These are phyloP conservation scores for Saguinus imperator DNA, from an alignment of 2,113 vertebrate genomes.

Conservation along the genomic window DNA sequence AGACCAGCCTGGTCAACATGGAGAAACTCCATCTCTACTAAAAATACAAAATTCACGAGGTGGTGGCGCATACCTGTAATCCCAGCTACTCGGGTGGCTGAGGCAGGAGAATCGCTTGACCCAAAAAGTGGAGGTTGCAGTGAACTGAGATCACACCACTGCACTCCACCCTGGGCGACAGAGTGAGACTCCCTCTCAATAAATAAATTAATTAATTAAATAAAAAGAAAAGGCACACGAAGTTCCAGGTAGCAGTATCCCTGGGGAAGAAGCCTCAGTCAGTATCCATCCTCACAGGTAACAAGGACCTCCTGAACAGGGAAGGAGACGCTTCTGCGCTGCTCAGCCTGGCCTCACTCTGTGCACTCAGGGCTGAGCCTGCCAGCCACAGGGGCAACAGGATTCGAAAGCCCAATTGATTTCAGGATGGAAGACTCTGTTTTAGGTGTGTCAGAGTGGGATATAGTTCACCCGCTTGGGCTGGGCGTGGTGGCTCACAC, in stretches of 20 bases:
- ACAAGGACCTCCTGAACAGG: background rate
- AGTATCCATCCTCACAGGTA: background rate
- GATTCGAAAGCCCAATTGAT: constrained; percentile 10
- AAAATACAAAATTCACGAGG: too few species aligned
- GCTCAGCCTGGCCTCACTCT: constrained; percentile 16
- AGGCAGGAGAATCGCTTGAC: too few species aligned
- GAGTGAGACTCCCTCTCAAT: too few species aligned
- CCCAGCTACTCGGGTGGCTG: too few species aligned
- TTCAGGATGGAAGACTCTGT: background rate
- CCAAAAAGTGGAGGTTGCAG: too few species aligned
- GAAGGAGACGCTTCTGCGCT: constrained; percentile 32
- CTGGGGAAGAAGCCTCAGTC: background rate
- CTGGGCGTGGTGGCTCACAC: too few species aligned
- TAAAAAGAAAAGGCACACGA: background rate
- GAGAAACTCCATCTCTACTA: too few species aligned
- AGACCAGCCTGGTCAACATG: too few species aligned
- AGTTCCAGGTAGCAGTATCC: background rate
- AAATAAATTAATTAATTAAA: background rate
- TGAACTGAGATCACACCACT: too few species aligned
- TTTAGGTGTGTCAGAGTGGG: background rate
- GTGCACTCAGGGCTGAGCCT: background rate
- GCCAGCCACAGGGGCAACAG: background rate
- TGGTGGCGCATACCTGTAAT: too few species aligned
- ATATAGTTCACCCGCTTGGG: too few species aligned
- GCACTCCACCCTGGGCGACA: too few species aligned